A percentile compares a stretch with the other conserved stretches of the same genome.
These are phyloP conservation scores for Gallirallus australis DNA, from an alignment of 2,797 vertebrate genomes.

Conservation along the genomic window DNA sequence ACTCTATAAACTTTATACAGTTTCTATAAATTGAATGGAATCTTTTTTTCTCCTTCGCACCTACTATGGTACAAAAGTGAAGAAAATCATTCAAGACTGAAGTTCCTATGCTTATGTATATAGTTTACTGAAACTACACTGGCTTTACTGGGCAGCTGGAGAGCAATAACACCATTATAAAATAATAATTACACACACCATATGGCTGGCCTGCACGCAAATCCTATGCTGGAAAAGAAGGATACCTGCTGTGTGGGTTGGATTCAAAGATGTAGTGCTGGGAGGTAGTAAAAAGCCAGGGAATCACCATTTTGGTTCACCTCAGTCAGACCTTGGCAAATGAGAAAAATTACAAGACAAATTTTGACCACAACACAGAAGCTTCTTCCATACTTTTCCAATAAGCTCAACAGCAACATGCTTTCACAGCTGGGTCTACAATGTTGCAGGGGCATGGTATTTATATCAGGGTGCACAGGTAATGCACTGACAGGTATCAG, in stretches of 20 bases:
- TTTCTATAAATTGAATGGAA: conserved; percentile 74
- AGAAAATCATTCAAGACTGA: conserved; percentile 60
- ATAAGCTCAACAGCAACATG: neutral
- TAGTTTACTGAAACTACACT: conserved; percentile 45
- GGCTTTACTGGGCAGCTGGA: conserved; percentile 64
- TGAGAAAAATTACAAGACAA: neutral
- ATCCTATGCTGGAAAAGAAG: conserved; percentile 38
- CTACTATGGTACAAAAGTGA: conserved; percentile 69
- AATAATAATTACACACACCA: conserved; percentile 60
- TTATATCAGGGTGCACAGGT: neutral
- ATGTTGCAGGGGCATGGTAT: neutral
- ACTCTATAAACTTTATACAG: conserved; percentile 79
- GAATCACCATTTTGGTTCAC: neutral
- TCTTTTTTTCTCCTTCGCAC: conserved; percentile 66
- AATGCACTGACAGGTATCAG: neutral
- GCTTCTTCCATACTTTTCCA: neutral
- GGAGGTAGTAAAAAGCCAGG: conserved; percentile 2
- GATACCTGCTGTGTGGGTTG: conserved; percentile 24
- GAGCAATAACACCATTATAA: conserved; percentile 68
- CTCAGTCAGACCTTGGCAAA: neutral
- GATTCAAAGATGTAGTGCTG: conserved; percentile 17
- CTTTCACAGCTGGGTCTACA: neutral
- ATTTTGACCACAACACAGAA: neutral
- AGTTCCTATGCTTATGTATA: conserved; percentile 26
- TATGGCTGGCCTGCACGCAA: conserved; percentile 39